Conservation (phyloP, 2,888 invertebrate species). For the Himalopsyche anomala region DNA sequence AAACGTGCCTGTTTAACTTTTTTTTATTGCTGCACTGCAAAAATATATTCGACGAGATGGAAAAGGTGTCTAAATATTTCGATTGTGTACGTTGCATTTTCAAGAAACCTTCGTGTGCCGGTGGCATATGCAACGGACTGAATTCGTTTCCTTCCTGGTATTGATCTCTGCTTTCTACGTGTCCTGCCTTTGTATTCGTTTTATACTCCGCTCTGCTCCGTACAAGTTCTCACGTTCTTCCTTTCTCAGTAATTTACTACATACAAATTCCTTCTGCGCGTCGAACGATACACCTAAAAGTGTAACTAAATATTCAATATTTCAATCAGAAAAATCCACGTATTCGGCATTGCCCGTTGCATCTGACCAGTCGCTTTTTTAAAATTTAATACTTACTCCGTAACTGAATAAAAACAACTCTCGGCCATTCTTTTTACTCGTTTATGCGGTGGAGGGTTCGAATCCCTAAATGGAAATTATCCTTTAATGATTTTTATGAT, state of each 20-base stretch:
- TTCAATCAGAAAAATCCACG: no score
- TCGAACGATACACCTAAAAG: neutral
- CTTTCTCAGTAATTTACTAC: neutral
- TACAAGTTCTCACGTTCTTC: neutral
- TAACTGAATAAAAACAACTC: no score
- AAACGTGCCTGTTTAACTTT: neutral
- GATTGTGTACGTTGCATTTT: neutral
- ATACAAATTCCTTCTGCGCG: neutral
- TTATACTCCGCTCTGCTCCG: neutral
- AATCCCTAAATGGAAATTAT: no score
- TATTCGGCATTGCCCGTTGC: no score
- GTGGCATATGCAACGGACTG: neutral
- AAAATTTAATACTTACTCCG: no score
- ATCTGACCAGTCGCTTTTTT: no score
- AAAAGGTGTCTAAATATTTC: neutral
- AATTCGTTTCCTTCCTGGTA: constrained; percentile 25
- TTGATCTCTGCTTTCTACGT: constrained; percentile 9
- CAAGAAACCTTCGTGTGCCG: neutral
- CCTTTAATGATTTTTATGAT: no score
- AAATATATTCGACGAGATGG: neutral
- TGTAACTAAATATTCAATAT: no score
- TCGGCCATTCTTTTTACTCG: no score
- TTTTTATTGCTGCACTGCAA: no score
- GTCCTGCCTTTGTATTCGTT: neutral
- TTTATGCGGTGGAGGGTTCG: no score